Base-by-base conservation (phyloP, 1,140 invertebrate genomes). In the Bombyx mandarina region DNA sequence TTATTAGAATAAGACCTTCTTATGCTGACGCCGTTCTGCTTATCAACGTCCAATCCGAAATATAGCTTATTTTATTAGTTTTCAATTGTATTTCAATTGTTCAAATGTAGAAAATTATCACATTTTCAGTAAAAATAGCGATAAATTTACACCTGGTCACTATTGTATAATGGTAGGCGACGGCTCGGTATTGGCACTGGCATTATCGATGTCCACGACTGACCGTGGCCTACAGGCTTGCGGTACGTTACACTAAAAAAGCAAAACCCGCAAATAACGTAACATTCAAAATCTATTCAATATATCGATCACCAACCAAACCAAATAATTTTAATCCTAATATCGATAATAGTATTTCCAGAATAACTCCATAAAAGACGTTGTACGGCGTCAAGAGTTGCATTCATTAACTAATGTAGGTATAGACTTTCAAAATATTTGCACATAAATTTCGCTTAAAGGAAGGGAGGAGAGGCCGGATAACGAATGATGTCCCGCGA, bases 391-490 rank as follows among this genome's bases (percentile, higher is more conserved):
- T 67, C 67, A 75, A 68, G 71, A 72, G 71, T 73, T 79, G 78
- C 76, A 81, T 81, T 81, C 75, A 81, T 81, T 81, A 81, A 79
- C 78, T 79, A 81, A 81, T 81, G 75, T 81, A n/a, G n/a, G n/a
- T n/a, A 80, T 78, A 79, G 71, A 76, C 75, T 74, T 73, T 72
- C 71, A 77, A 81, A 81, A 81, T 79, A 77, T 79, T 81, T 81
- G 66, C 78, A 73, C 76, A 77, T 77, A 81, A 81, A 77, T 81
- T 79, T 75, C 63, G 62, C 68, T 73, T 45, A 68, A 79, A 60
- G 61, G 61, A 69, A 79, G 61, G 61, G 61, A 69, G 53, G 44
- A 18, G 43, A 54, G 7, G 44, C 9, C 45, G 57, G 49, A 65
- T 63, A 67, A 71, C 62, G 62, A 56, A 70, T 67, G 57, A 63